A percentile compares a stretch with the other conserved stretches of the same genome.
phyloP scores from a whole-genome alignment of 1,140 invertebrate species.

The Cydia strobilella region DNA sequence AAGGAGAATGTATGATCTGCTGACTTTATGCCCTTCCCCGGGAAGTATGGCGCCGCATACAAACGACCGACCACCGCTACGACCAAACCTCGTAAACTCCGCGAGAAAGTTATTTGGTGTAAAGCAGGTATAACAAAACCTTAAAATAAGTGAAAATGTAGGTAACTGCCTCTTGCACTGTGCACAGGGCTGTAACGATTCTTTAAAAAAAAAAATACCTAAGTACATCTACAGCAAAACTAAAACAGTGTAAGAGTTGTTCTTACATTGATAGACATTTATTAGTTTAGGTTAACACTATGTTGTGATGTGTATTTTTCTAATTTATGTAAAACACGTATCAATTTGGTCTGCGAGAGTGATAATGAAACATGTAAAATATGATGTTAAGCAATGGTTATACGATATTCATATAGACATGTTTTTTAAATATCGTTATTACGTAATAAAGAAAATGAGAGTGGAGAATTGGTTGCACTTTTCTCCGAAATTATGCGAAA shows the following conservation, averaged over 20 bases:
- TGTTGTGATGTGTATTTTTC: too few relatives aligned
- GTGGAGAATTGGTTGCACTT: conserved; percentile 41
- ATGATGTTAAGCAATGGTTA: neutral
- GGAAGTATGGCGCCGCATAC: conserved; percentile 56
- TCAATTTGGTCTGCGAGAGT: too few relatives aligned
- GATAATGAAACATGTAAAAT: too few relatives aligned
- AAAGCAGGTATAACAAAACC: conserved; percentile 1
- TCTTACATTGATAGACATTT: too few relatives aligned
- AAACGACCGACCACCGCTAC: conserved; percentile 56
- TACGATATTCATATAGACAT: neutral
- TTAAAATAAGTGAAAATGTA: neutral
- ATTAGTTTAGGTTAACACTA: too few relatives aligned
- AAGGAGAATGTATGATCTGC: conserved; percentile 35
- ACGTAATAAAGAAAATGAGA: conserved; percentile 36
- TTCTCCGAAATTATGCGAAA: conserved; percentile 64
- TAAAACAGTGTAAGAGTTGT: too few relatives aligned
- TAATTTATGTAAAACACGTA: too few relatives aligned
- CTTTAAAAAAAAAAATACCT: neutral
- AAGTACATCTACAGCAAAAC: neutral
- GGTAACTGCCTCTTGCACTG: neutral
- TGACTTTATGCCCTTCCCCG: conserved; percentile 65
- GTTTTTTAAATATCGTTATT: conserved; percentile 36
- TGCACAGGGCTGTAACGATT: neutral
- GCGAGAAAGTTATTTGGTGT: conserved; percentile 24
- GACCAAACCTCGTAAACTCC: conserved; percentile 53